Percentiles rank a stretch among this genome's conserved stretches.
Evolutionary conservation across 1,140 invertebrate genomes (phyloP).

Genomic region (Cotesia chilonis): DNA sequence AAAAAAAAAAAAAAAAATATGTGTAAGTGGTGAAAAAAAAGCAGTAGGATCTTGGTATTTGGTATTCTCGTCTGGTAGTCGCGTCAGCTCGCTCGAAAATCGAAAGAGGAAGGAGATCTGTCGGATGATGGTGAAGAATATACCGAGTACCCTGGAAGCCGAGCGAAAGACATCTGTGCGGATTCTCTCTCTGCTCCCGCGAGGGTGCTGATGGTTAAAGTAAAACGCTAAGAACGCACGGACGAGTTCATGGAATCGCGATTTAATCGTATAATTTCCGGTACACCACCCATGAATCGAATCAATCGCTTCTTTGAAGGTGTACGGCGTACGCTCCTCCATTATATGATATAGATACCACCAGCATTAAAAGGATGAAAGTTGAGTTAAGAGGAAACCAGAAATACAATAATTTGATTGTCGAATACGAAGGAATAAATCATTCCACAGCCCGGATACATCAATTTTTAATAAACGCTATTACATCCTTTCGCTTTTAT

Average conservation of each 20-base stretch:
- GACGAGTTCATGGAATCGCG: constrained; percentile 39
- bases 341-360: neutral
- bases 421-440: neutral
- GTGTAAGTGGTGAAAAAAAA: too few relatives aligned
- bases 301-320: constrained; percentile 35
- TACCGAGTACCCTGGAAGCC: too few relatives aligned
- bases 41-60: too few relatives aligned
- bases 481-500: too few relatives aligned
- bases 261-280: constrained; percentile 45
- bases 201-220: constrained; percentile 12
- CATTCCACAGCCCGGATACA: neutral
- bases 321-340: neutral
- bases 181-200: constrained; percentile 4
- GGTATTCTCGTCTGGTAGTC: too few relatives aligned
- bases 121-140: too few relatives aligned
- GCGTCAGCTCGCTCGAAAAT: too few relatives aligned
- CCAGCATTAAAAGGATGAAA: neutral
- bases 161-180: constrained; percentile 4
- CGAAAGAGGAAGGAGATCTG: too few relatives aligned
- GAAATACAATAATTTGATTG: constrained; percentile 24
- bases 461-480: neutral
- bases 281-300: constrained; percentile 41
- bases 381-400: neutral
- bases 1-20: too few relatives aligned
- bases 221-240: constrained; percentile 32